A percentile compares a stretch with the other conserved stretches of the same genome.
These are phyloP conservation scores for Acrossocheilus wenchowensis DNA, from an alignment of 2,797 vertebrate species.

Conservation along the genomic window DNA sequence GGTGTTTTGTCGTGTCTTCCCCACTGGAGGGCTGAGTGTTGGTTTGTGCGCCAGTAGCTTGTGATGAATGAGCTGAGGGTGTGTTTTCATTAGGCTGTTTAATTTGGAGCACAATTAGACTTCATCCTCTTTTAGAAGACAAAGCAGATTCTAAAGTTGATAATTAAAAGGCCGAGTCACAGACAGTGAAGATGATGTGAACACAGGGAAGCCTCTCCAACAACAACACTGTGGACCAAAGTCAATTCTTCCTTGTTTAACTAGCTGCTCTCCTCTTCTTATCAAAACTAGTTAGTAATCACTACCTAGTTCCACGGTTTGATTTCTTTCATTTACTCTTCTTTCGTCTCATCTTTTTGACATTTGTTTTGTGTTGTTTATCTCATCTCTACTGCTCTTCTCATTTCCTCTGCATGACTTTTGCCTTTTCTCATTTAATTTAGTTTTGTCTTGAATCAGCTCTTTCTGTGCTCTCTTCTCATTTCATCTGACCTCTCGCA, in stretches of 20 bases:
- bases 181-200: slow-evolving; percentile 65
- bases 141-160: slow-evolving; percentile 69
- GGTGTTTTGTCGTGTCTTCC: slow-evolving; percentile 40
- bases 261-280: background rate
- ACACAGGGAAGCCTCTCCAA: slow-evolving; percentile 42
- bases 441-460: background rate
- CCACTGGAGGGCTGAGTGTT: slow-evolving; percentile 46
- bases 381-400: background rate
- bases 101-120: slow-evolving; percentile 72
- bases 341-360: background rate
- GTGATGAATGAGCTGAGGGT: slow-evolving; percentile 70
- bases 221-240: slow-evolving; percentile 31
- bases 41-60: slow-evolving; percentile 54
- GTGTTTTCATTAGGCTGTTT: slow-evolving; percentile 73
- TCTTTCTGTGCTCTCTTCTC: background rate
- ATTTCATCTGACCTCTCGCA: background rate
- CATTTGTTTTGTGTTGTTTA: background rate
- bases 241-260: slow-evolving; percentile 38
- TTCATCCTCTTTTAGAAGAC: slow-evolving; percentile 66
- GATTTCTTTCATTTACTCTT: background rate
- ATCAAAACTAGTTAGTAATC: slow-evolving; percentile 4
- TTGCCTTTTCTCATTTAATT: background rate
- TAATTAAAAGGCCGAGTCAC: slow-evolving; percentile 67
- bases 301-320: background rate
- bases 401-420: background rate